phyloP scores from a whole-genome alignment of 2,888 invertebrate species.

The Scrobipalpa atriplicella region DNA sequence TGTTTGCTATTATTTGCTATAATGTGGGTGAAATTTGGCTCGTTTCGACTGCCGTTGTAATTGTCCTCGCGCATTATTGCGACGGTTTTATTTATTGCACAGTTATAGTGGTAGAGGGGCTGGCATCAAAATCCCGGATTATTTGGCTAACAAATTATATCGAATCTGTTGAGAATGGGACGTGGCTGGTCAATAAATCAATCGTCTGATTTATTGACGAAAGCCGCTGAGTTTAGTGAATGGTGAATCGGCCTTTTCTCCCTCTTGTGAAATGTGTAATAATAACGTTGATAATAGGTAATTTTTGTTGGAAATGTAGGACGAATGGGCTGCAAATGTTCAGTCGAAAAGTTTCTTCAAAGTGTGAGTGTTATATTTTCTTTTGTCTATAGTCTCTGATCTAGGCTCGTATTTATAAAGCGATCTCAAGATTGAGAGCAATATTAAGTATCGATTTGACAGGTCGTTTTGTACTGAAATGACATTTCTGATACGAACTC shows the following conservation, averaged over 20 bases:
- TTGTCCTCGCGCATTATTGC: slow-evolving; percentile 70
- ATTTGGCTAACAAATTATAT: slow-evolving; percentile 82
- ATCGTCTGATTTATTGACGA: slow-evolving; percentile 72
- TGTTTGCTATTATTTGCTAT: slow-evolving; percentile 80
- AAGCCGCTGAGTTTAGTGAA: slow-evolving; percentile 54
- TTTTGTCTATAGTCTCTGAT: too few relatives aligned
- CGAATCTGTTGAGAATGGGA: slow-evolving; percentile 77
- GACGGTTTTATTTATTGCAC: slow-evolving; percentile 55
- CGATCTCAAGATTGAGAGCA: too few relatives aligned
- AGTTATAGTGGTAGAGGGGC: slow-evolving; percentile 43
- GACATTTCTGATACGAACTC: too few relatives aligned
- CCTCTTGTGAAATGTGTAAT: slow-evolving; percentile 39
- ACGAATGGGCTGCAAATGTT: slow-evolving; percentile 15
- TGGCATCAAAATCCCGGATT: slow-evolving; percentile 76
- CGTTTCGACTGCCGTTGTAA: slow-evolving; percentile 62
- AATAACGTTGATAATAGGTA: slow-evolving; percentile 28
- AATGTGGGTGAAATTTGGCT: slow-evolving; percentile 81
- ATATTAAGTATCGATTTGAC: too few relatives aligned
- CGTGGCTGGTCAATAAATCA: slow-evolving; percentile 78
- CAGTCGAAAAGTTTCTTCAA: neutral
- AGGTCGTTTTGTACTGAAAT: too few relatives aligned
- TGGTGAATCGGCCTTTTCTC: slow-evolving; percentile 44
- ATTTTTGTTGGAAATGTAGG: slow-evolving; percentile 1
- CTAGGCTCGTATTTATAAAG: too few relatives aligned
- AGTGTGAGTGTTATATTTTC: too few relatives aligned